Conservation (phyloP, 2,113 vertebrate species). For the Egretta garzetta region DNA sequence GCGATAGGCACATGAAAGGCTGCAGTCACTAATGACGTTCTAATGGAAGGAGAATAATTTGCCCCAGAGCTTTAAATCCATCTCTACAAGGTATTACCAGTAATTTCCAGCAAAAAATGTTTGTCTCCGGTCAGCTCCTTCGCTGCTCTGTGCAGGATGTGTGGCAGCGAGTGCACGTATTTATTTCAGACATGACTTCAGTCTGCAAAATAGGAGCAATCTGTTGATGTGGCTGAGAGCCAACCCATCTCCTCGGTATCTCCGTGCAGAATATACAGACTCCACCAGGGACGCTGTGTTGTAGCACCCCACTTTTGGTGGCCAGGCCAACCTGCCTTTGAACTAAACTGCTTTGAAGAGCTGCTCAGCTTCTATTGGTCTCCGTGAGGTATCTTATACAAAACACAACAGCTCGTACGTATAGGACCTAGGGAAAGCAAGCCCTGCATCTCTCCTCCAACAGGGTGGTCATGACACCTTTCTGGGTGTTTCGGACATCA, state of each 20-base stretch:
- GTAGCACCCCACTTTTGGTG: not conserved
- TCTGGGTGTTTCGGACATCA: fast-evolving
- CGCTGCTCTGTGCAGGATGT: not conserved
- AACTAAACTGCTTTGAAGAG: not conserved
- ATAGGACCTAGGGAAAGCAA: not conserved
- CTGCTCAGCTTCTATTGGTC: not conserved
- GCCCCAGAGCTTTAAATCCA: not conserved
- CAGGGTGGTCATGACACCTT: not conserved
- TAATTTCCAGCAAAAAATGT: not conserved
- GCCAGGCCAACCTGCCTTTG: not conserved
- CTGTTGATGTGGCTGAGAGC: slow-evolving; percentile 11
- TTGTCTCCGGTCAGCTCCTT: not conserved
- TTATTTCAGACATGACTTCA: slow-evolving; percentile 42
- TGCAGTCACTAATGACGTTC: fast-evolving
- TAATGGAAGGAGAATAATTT: not conserved
- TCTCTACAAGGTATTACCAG: not conserved
- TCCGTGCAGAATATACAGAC: not conserved
- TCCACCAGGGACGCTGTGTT: fast-evolving
- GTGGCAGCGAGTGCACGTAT: fast-evolving
- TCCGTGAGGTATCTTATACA: not conserved
- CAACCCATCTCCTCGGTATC: not conserved
- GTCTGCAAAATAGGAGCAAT: slow-evolving; percentile 26
- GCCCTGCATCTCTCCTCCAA: not conserved
- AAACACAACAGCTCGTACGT: fast-evolving
- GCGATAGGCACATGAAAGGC: not conserved